Evolutionary conservation across 2,888 invertebrate species (phyloP).

Genomic region (Deilephila porcellus): DNA sequence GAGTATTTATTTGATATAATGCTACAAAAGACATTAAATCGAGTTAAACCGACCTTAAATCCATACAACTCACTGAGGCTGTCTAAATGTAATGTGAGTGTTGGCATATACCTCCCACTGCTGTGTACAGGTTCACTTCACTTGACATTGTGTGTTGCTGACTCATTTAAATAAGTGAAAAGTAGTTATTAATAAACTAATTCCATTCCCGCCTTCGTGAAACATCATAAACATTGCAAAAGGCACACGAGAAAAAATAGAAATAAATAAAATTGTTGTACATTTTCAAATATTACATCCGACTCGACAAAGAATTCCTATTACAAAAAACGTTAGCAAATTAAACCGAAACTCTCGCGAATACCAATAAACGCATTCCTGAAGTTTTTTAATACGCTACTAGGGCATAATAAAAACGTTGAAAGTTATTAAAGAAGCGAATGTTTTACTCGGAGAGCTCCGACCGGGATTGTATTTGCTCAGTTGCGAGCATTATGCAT

Average conservation of each 20-base stretch:
- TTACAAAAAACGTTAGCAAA: background rate
- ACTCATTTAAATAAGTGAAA: no score
- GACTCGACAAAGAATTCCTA: background rate
- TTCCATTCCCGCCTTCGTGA: no score
- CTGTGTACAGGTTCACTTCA: no score
- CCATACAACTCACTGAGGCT: no score
- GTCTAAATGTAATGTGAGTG: no score
- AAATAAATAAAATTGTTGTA: background rate
- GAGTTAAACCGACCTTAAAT: no score
- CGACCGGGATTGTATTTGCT: background rate
- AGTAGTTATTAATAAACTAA: no score
- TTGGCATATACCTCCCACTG: no score
- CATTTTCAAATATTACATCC: background rate
- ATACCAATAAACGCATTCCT: slow-evolving; percentile 10
- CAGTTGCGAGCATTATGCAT: background rate
- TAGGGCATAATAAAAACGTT: background rate
- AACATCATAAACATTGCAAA: no score
- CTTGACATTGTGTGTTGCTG: no score
- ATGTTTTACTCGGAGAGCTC: background rate
- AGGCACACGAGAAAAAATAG: background rate
- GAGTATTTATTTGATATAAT: no score
- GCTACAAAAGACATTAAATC: no score
- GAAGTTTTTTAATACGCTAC: slow-evolving; percentile 22
- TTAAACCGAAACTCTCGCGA: background rate
- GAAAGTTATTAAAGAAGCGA: slow-evolving; percentile 10